phyloP scores from a whole-genome alignment of 1,140 invertebrate genomes.

The Diachasmimorpha longicaudata region DNA sequence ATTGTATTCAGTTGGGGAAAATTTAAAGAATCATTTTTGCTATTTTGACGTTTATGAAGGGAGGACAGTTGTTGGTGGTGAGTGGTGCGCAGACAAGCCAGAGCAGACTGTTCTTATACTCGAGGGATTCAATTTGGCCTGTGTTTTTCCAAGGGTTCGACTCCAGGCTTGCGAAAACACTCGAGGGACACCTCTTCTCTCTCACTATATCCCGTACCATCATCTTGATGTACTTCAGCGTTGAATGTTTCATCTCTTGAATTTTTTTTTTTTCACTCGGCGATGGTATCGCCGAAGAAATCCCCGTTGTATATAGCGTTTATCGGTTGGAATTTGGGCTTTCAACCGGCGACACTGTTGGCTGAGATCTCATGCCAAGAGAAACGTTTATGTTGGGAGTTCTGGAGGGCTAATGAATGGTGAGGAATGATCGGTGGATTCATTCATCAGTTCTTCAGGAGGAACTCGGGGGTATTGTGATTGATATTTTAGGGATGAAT shows the following conservation, averaged over 20 bases:
- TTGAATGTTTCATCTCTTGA: conserved; percentile 10
- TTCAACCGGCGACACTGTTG: background rate
- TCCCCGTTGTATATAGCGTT: background rate
- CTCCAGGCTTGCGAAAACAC: conserved; percentile 63
- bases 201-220: conserved; percentile 22
- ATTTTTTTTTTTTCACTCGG: background rate
- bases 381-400: conserved; percentile 31
- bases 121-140: conserved; percentile 62
- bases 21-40: background rate
- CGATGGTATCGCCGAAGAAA: conserved; percentile 18
- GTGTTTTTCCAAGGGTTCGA: conserved; percentile 65
- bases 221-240: conserved; percentile 45
- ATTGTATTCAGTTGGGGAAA: no score
- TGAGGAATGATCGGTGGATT: conserved; percentile 13
- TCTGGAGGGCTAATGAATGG: background rate
- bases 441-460: conserved; percentile 5
- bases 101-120: conserved; percentile 52
- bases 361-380: conserved; percentile 23
- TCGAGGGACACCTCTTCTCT: conserved; percentile 57
- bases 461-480: background rate
- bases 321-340: background rate
- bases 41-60: background rate
- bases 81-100: conserved; percentile 33
- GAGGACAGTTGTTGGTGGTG: background rate
- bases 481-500: background rate